Evolutionary conservation across 2,888 invertebrate species (phyloP), one percentile per base, ranked within the genome.

Genomic region (Embidobia sp.): DNA sequence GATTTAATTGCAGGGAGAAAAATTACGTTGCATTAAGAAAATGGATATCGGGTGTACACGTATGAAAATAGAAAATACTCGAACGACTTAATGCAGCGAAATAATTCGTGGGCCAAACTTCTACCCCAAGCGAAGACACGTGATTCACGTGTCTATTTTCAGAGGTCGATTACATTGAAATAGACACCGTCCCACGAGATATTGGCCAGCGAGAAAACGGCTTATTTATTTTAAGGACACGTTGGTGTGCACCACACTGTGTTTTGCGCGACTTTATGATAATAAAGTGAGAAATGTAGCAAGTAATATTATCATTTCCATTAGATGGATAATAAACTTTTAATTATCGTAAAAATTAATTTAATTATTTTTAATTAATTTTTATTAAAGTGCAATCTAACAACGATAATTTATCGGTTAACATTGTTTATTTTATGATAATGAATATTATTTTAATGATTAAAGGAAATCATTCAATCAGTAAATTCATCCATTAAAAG

Each of bases 101-200:
- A 44, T 44, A 29, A 51, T 40, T 40, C 18, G 11, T 29, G 18
- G 42, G 40, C 16, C 1, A 57, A 57, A 42, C 15, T 19, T 4
- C 13, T 57, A 57, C 29, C 29, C 42, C n/a, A 81, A 84, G 80
- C 80, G 79, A 81, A 82, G 79, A 67, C 63, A 63, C 64, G 77
- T 85, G 85, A 85, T 81, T 85, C 84, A 85, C 51, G 37, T n/a
- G 8, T 48, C 81, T 85, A 85, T 83, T 85, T 85, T 80, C 73
- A 82, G 83, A 79, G 55, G 55, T 59, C 67, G 75, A 76, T 74
- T 64, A 72, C 78, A 78, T 80, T 78, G 75, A 85, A 85, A 85
- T 85, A 85, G 82, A 84, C 72, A 35, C 64, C 82, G 78, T 81
- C 81, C 81, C 82, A 82, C 82, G 83, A 73, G 74, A 61, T 51